phyloP scores from a whole-genome alignment of 2,888 invertebrate species.

The Chorisops tibialis region DNA sequence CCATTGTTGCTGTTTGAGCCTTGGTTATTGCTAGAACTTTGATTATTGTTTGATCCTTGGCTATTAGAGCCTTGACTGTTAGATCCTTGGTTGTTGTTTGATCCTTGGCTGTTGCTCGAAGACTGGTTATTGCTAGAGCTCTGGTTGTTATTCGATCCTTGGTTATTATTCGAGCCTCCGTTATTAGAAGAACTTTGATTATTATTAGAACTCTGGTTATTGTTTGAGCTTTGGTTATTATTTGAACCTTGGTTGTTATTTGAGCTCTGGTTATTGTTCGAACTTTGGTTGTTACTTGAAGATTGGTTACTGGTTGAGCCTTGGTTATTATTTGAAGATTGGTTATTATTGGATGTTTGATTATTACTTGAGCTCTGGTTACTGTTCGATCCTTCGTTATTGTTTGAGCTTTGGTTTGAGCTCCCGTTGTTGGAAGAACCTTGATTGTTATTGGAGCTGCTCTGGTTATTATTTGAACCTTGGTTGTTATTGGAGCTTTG shows the following conservation, averaged over 20 bases:
- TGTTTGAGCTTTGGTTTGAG: conserved; percentile 25
- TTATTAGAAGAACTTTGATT: conserved; percentile 32
- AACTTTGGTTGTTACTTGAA: conserved; percentile 32
- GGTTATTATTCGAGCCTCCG: conserved; percentile 27
- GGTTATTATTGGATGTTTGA: conserved; percentile 30
- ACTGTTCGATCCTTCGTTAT: conserved; percentile 30
- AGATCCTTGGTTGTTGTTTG: conserved; percentile 27
- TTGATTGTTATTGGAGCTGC: conserved; percentile 29
- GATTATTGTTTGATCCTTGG: conserved; percentile 14
- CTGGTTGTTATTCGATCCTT: conserved; percentile 29
- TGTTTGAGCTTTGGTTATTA: conserved; percentile 34
- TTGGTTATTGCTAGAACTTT: conserved; percentile 21
- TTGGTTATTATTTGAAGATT: conserved; percentile 25
- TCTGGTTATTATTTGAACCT: conserved; percentile 32
- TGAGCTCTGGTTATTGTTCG: conserved; percentile 25
- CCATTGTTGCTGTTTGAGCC: conserved; percentile 14
- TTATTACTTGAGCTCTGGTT: conserved; percentile 29
- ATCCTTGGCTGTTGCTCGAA: conserved; percentile 23
- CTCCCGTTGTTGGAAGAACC: conserved; percentile 13
- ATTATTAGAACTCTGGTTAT: conserved; percentile 34
- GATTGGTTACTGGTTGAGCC: conserved; percentile 29
- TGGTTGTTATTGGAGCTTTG: conserved; percentile 27
- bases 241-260: conserved; percentile 26
- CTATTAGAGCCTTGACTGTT: too few species aligned
- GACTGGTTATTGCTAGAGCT: conserved; percentile 31